Percentiles rank a stretch among this genome's conserved stretches.
These are phyloP conservation scores for Rhinichthys klamathensis DNA, from an alignment of 2,113 vertebrate genomes.

Conservation along the genomic window DNA sequence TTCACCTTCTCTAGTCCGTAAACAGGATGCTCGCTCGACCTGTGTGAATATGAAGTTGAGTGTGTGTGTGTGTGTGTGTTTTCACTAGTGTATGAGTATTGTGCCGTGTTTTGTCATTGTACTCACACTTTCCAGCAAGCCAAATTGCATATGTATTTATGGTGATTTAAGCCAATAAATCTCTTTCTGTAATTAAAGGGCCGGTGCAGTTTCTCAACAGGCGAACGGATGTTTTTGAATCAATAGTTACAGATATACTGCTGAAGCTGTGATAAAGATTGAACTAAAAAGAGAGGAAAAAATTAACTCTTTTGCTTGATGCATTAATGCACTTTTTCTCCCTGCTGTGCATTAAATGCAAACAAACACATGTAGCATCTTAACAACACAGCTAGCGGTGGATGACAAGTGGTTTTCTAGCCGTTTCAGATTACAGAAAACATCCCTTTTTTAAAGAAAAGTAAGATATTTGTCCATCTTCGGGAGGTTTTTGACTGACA, in stretches of 20 bases:
- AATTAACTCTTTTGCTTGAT: not conserved
- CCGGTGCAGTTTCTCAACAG: not conserved
- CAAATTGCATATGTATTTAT: constrained; percentile 50
- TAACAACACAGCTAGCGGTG: not conserved
- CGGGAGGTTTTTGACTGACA: not conserved
- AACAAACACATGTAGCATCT: not conserved
- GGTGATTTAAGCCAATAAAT: not conserved
- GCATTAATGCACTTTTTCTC: not conserved
- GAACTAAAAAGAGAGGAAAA: not conserved
- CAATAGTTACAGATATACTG: not conserved
- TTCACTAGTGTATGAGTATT: constrained; percentile 56
- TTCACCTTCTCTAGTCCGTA: constrained; percentile 58
- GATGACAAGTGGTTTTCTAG: constrained; percentile 1
- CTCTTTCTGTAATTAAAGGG: not conserved
- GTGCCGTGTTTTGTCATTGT: constrained; percentile 53
- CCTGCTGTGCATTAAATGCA: not conserved
- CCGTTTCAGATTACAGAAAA: not conserved
- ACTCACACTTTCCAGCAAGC: constrained; percentile 15
- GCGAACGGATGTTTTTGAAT: not conserved
- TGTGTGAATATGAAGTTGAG: constrained; percentile 40
- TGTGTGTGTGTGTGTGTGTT: constrained; percentile 52
- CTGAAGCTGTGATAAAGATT: not conserved
- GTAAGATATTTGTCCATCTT: constrained; percentile 24
- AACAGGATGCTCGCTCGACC: constrained; percentile 60
- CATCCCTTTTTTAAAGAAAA: not conserved